phyloP scores from a whole-genome alignment of 2,888 invertebrate genomes.

The Imbricaverruca yamaguchii region DNA sequence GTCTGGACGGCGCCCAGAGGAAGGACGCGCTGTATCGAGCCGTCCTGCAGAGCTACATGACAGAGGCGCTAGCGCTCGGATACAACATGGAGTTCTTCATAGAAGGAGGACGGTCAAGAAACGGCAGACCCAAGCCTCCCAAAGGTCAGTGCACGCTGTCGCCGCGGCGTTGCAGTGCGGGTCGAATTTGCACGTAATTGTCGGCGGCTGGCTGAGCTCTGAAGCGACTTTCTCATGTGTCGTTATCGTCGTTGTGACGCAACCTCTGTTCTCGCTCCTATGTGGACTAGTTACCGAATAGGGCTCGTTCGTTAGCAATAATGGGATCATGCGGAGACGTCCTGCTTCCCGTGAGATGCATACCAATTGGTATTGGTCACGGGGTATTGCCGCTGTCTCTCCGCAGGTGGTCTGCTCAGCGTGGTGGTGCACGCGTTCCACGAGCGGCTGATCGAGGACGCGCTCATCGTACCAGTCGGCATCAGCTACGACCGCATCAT shows the following conservation, averaged over 20 bases:
- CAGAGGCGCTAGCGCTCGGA: conserved; percentile 71
- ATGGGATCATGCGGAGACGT: too few relatives aligned
- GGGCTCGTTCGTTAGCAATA: too few relatives aligned
- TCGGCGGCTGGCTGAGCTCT: too few relatives aligned
- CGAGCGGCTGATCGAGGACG: conserved; percentile 83
- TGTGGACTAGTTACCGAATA: too few relatives aligned
- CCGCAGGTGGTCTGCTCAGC: conserved; percentile 74
- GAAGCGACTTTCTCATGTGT: too few relatives aligned
- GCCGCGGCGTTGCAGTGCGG: too few relatives aligned
- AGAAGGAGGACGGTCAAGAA: conserved; percentile 86
- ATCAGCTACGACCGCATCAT: conserved; percentile 90
- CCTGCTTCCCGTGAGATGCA: too few relatives aligned
- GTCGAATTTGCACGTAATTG: too few relatives aligned
- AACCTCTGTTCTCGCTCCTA: too few relatives aligned
- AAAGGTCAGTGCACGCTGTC: conserved; percentile 52
- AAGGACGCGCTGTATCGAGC: conserved; percentile 75
- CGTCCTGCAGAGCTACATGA: conserved; percentile 76
- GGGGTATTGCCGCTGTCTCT: too few relatives aligned
- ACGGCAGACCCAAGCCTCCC: conserved; percentile 80
- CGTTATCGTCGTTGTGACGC: too few relatives aligned
- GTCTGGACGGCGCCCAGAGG: conserved; percentile 70
- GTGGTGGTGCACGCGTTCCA: conserved; percentile 86
- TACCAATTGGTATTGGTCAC: too few relatives aligned
- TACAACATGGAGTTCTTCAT: conserved; percentile 93
- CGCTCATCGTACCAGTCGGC: conserved; percentile 81